Evolutionary conservation across 92 coral and sea anemone species (phyloP).

Genomic region (Bergia sp.): DNA sequence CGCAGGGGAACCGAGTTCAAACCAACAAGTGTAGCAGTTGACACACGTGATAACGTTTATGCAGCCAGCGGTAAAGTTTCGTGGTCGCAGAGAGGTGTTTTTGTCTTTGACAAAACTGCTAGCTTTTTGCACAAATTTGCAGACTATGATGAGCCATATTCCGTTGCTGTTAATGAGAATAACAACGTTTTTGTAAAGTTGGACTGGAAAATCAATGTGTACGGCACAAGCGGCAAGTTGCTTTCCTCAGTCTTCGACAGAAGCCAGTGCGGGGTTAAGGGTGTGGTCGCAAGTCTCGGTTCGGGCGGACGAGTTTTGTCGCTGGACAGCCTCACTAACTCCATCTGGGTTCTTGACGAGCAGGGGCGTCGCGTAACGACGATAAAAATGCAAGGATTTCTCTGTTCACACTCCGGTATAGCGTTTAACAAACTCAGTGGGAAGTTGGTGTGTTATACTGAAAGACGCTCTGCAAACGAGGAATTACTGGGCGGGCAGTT

Average conservation of each 20-base stretch:
- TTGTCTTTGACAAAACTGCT: constrained; percentile 1
- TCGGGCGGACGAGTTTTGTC: not conserved
- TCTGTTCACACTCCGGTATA: not conserved
- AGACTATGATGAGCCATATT: not conserved
- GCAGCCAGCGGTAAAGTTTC: not conserved
- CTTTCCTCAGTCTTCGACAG: not conserved
- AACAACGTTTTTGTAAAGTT: constrained; percentile 1
- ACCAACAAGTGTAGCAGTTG: constrained; percentile 20
- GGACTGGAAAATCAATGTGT: not conserved
- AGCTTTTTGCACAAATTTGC: not conserved
- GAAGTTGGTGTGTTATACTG: constrained; percentile 11
- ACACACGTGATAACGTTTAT: not conserved
- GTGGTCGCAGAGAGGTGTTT: not conserved
- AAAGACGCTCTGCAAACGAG: not conserved
- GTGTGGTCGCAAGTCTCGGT: not conserved
- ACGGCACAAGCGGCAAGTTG: not conserved
- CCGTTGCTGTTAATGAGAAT: constrained; percentile 11
- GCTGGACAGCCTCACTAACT: not conserved
- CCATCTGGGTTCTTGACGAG: constrained; percentile 12
- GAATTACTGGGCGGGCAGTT: not conserved
- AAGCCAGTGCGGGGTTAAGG: not conserved
- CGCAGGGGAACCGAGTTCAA: not conserved
- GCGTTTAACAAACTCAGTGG: constrained; percentile 9
- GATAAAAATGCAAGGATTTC: constrained; percentile 6
- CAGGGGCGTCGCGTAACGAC: not conserved